Evolutionary conservation across 2,113 vertebrate genomes (phyloP), one percentile per base, ranked within the genome.

Genomic region (Prietella phreatophila): DNA sequence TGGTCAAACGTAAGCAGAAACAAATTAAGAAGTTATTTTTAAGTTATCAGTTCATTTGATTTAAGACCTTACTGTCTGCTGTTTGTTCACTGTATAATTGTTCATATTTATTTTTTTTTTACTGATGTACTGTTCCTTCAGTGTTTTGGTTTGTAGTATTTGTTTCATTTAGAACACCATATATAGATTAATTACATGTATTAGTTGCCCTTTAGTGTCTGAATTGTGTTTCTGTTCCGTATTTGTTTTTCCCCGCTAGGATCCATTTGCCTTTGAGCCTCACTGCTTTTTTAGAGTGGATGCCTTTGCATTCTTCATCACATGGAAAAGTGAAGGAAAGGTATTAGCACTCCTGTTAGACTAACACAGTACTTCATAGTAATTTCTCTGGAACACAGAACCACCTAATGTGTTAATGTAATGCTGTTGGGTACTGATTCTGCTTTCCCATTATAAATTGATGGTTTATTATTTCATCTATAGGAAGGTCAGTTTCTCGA

Each of bases 251-350:
- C 27, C 90, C 10, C 89, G 82, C 50, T 92, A 99, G 98, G 98
- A 99, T 91, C 98, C 98, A 4, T 97, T 96, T 90, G 94, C 97
- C 63, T 98, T 99, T 93, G 98, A 99, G 93, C 96, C 97, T 73
- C 98, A 96, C 92, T 99, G 97, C 92, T 96, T 97, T 90, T 96
- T 99, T 94, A 96, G 94, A 92, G 97, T 99, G 91, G 98, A 99
- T 83, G 97, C 98, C 92, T 99, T 95, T 91, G 98, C 98, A 19
- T 99, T 99, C 92, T 99, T 99, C 93, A 95, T 99, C 90, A 97
- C 96, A 60, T 99, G 98, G 98, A 99, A 97, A 93, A 99, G 96
- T 87, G 98, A 99, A 94, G 98, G 97, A 95, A 99, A 99, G 98
- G 98, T 99, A 97, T 73, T 39, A 75, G 27, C 17, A 58, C 65